Percentiles rank a stretch among this genome's conserved stretches.
Conservation (phyloP, 1,140 invertebrate species). For the Apocrypta bakeri region DNA sequence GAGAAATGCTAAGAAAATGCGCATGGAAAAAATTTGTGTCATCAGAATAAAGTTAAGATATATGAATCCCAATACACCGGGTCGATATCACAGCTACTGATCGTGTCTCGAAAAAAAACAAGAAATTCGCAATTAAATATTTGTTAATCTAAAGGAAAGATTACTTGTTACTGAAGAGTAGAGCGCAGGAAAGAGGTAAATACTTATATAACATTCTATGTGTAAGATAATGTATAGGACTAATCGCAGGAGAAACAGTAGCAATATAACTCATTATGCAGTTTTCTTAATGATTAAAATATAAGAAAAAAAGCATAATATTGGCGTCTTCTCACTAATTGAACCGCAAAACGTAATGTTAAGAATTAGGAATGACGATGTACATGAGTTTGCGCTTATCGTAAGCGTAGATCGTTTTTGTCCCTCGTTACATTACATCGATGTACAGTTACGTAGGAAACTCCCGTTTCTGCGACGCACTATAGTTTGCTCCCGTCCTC, state of each 20-base stretch:
- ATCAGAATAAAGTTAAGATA: too few species aligned
- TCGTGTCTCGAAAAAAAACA: conserved; percentile 50
- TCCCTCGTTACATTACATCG: conserved; percentile 25
- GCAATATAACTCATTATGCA: background rate
- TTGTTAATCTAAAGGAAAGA: conserved; percentile 53
- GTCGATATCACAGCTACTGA: conserved; percentile 69
- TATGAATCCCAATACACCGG: conserved; percentile 62
- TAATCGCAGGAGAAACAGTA: background rate
- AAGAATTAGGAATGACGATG: background rate
- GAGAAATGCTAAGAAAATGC: background rate
- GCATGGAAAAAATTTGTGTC: conserved; percentile 41
- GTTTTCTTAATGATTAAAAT: background rate
- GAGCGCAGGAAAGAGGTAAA: conserved; percentile 19
- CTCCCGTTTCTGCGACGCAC: conserved; percentile 65
- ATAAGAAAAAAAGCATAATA: background rate
- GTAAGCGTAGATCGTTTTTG: background rate
- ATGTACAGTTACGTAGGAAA: conserved; percentile 65
- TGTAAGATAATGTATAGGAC: conserved; percentile 13
- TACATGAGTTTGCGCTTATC: background rate
- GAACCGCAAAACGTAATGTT: background rate
- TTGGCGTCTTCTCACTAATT: background rate
- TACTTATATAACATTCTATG: conserved; percentile 21
- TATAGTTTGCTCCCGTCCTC: conserved; percentile 51
- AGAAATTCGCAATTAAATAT: conserved; percentile 41
- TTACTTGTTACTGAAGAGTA: conserved; percentile 50